These are phyloP conservation scores for Spilosoma lubricipeda DNA, from an alignment of 2,888 invertebrate genomes.

Conservation along the genomic window DNA sequence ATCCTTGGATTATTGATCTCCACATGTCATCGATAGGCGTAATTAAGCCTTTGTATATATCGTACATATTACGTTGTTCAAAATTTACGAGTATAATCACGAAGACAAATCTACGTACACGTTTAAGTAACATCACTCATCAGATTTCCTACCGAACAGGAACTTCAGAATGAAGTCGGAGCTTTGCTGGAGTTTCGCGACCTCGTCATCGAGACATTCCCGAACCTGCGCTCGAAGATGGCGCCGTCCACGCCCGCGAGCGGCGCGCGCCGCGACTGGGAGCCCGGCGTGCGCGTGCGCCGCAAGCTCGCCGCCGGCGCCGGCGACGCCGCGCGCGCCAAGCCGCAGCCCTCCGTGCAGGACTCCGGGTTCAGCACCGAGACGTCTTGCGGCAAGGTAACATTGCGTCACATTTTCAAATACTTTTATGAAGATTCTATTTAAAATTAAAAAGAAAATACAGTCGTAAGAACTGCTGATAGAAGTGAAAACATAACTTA, in stretches of 20 bases:
- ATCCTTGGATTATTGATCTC: not conserved
- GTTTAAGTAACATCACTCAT: conserved; percentile 1
- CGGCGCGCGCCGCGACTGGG: conserved; percentile 89
- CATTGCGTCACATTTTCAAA: not conserved
- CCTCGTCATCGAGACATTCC: conserved; percentile 97
- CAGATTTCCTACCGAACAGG: conserved; percentile 72
- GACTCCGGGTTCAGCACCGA: conserved; percentile 97
- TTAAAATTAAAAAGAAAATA: not conserved
- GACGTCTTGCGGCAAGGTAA: conserved; percentile 90
- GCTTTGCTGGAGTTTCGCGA: conserved; percentile 96
- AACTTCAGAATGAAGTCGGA: conserved; percentile 97
- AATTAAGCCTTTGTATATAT: not conserved
- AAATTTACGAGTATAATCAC: not conserved
- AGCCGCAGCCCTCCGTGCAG: conserved; percentile 89
- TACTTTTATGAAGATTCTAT: not conserved
- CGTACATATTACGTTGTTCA: not conserved
- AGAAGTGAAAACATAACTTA: no score
- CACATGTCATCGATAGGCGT: not conserved
- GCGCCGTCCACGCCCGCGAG: conserved; percentile 87
- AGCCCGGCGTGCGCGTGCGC: conserved; percentile 92
- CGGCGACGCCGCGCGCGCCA: conserved; percentile 81
- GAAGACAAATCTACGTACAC: not conserved
- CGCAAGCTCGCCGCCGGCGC: conserved; percentile 84
- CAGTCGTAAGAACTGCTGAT: no score
- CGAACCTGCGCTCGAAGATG: conserved; percentile 95